Evolutionary conservation across 2,888 invertebrate species (phyloP), one percentile per base, ranked within the genome.

Genomic region (Spodoptera littoralis): DNA sequence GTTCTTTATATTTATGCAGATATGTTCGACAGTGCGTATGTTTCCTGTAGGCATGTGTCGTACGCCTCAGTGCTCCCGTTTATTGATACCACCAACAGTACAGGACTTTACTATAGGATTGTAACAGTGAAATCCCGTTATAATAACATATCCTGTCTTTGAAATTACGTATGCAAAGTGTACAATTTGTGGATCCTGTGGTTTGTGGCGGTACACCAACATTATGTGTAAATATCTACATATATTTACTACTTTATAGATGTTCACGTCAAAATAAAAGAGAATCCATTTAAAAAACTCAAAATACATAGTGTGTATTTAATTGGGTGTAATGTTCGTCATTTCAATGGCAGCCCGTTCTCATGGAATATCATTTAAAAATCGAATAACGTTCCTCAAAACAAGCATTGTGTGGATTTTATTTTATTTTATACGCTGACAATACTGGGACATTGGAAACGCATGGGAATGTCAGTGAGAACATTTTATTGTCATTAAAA

Each of bases 371-470:
- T 73, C 65, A 77, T 62, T 65, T 64, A 62, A 70, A 78, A 78
- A 71, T 66, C 69, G 56, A 69, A 55, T 65, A 65, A 51, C 64
- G 63, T 78, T 71, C 74, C 65, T 67, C 74, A 76, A 78, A 79
- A 77, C 78, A 79, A 68, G 69, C 71, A 79, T 75, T 79, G 78
- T 79, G 70, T 59, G 65, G 53, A 64, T 73, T 79, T 60, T 79
- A 69, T 78, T 78, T 74, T 74, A 76, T 75, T 78, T 77, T 75
- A 76, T 57, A n/a, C 56, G 57, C 53, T 70, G 70, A 81, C 81
- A 83, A 83, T 83, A 74, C 79, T 78, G 82, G 36, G 80, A 82
- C 73, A 72, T 65, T 67, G 65, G 71, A 76, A 74, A 78, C 73
- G 69, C 70, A 70, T 78, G 77, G 53, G 80, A 81, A 71, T 63